phyloP scores from a whole-genome alignment of 2,113 vertebrate genomes.

The Anseranas semipalmata region DNA sequence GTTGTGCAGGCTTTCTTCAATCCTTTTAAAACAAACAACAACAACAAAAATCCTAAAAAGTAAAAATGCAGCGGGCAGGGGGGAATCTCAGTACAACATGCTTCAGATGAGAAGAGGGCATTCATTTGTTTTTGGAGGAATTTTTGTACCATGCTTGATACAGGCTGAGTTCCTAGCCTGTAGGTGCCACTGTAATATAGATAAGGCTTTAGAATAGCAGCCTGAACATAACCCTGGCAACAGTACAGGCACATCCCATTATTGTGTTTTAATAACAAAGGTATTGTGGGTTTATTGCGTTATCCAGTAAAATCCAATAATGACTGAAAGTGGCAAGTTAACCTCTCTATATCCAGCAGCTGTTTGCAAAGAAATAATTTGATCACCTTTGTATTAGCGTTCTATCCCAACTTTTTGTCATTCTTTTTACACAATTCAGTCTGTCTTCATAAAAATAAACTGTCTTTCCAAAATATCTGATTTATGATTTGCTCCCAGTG shows the following conservation, averaged over 20 bases:
- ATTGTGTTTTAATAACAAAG: conserved; percentile 10
- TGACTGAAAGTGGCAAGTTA: conserved; percentile 9
- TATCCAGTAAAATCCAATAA: conserved; percentile 24
- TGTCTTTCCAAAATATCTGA: neutral
- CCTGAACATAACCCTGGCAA: neutral
- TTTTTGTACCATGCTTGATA: neutral
- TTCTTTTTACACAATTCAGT: neutral
- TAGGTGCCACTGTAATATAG: neutral
- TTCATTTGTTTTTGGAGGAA: neutral
- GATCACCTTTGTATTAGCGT: conserved; percentile 10
- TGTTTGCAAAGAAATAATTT: conserved; percentile 35
- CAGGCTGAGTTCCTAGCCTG: neutral
- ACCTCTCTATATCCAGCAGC: conserved; percentile 43
- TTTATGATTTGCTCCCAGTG: neutral
- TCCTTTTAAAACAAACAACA: neutral
- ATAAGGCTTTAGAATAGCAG: neutral
- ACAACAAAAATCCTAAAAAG: neutral
- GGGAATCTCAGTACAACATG: neutral
- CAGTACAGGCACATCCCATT: neutral
- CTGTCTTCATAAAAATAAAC: conserved; percentile 10
- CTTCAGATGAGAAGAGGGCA: neutral
- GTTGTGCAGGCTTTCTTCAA: neutral
- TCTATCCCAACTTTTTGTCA: neutral
- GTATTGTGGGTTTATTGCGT: conserved; percentile 14
- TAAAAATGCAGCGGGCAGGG: neutral